Percentiles rank a stretch among this genome's conserved stretches.
phyloP scores from a whole-genome alignment of 2,888 invertebrate genomes.

The Leptura quadrifasciata region DNA sequence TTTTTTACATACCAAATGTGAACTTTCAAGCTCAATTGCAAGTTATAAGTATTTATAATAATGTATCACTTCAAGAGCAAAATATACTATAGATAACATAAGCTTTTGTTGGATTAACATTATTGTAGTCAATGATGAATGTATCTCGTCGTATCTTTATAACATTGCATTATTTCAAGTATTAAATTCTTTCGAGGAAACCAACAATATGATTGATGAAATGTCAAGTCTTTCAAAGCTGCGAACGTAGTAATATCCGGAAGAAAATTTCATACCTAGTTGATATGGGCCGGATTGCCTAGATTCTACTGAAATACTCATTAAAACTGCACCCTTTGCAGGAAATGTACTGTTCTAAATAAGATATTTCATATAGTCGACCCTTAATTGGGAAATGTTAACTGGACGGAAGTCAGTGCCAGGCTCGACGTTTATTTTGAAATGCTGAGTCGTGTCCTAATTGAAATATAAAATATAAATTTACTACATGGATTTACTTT shows the following conservation, averaged over 20 bases:
- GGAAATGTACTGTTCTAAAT: not conserved
- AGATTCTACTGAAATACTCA: not conserved
- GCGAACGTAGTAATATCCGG: slow-evolving; percentile 21
- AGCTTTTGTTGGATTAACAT: too few relatives aligned
- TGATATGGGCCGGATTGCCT: slow-evolving; percentile 5
- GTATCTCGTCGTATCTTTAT: not conserved
- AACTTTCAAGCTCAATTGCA: too few relatives aligned
- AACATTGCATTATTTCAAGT: not conserved
- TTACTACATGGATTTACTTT: too few relatives aligned
- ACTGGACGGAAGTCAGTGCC: too few relatives aligned
- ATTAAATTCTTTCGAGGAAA: slow-evolving; percentile 6
- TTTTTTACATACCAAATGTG: too few relatives aligned
- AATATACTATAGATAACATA: too few relatives aligned
- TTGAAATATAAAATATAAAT: too few relatives aligned
- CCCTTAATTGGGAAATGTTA: not conserved
- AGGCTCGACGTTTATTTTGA: too few relatives aligned
- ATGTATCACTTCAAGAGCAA: too few relatives aligned
- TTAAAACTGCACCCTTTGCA: not conserved
- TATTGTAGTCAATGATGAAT: too few relatives aligned
- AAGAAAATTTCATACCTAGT: slow-evolving; percentile 16
- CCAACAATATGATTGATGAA: slow-evolving; percentile 18
- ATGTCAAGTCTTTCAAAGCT: slow-evolving; percentile 12
- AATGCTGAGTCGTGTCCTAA: too few relatives aligned
- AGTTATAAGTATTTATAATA: too few relatives aligned
- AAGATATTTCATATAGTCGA: not conserved